Conservation (phyloP, 1,140 invertebrate genomes). For the Palaemon carinicauda region DNA sequence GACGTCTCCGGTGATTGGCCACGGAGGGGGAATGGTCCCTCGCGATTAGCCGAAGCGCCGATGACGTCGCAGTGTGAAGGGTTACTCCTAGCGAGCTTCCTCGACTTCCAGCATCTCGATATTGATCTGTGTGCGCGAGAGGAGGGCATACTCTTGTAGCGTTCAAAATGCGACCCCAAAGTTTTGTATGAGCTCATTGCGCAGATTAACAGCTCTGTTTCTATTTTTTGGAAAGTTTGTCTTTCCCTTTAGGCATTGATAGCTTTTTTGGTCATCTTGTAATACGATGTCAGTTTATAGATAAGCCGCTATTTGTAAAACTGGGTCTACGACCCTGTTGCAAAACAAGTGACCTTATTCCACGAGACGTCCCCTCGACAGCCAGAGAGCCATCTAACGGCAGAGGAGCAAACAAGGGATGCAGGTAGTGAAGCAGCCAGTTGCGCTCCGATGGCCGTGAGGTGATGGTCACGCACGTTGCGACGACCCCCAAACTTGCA, state of each 20-base stretch:
- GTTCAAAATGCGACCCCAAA: constrained; percentile 22
- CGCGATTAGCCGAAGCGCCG: constrained; percentile 12
- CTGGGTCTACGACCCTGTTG: not conserved
- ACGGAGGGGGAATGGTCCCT: constrained; percentile 14
- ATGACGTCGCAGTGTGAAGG: constrained; percentile 47
- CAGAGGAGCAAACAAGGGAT: constrained; percentile 23
- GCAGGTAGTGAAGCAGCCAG: constrained; percentile 52
- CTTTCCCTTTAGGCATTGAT: not conserved
- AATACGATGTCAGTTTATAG: not conserved
- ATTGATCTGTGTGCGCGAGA: constrained; percentile 53
- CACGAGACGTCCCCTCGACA: constrained; percentile 26
- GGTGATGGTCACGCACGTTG: constrained; percentile 33
- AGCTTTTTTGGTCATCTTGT: too few species aligned
- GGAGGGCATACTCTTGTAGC: constrained; percentile 41
- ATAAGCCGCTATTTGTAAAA: not conserved
- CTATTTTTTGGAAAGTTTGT: not conserved
- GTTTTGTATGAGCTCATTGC: constrained; percentile 23
- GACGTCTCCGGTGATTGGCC: not conserved
- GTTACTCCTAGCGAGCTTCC: constrained; percentile 38
- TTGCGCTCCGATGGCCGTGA: constrained; percentile 45
- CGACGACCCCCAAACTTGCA: not conserved
- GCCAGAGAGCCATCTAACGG: constrained; percentile 37
- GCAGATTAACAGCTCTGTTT: too few species aligned
- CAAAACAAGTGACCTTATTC: constrained; percentile 44
- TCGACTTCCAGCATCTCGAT: constrained; percentile 50